Conservation (phyloP, 2,888 invertebrate species). For the Latrodectus hesperus region DNA sequence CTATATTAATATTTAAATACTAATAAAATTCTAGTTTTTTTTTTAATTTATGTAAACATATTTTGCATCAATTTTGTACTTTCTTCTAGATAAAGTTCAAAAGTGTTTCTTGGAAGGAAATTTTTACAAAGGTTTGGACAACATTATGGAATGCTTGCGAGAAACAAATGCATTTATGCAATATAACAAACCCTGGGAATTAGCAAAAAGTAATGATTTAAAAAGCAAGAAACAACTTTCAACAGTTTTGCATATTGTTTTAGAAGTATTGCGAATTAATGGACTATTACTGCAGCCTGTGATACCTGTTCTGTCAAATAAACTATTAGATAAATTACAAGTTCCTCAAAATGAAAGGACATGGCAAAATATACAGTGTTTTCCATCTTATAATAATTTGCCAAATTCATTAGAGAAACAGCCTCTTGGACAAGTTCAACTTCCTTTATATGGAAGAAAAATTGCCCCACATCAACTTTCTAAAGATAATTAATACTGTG, state of each 20-base stretch:
- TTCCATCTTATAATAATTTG: constrained; percentile 30
- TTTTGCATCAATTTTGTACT: too few relatives aligned
- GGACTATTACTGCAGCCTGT: constrained; percentile 90
- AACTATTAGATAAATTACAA: constrained; percentile 79
- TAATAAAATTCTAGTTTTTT: too few relatives aligned
- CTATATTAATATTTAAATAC: too few relatives aligned
- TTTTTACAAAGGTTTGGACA: constrained; percentile 88
- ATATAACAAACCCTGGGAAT: constrained; percentile 89
- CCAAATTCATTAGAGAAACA: constrained; percentile 30
- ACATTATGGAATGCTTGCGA: constrained; percentile 84
- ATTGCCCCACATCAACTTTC: background rate
- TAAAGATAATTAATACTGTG: background rate
- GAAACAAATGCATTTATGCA: constrained; percentile 91
- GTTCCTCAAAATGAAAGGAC: constrained; percentile 68
- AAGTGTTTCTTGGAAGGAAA: constrained; percentile 84
- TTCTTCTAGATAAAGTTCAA: constrained; percentile 79
- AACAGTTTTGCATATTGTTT: constrained; percentile 85
- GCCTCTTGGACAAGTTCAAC: constrained; percentile 16
- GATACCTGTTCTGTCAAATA: constrained; percentile 83
- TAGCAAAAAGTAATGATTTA: constrained; percentile 79
- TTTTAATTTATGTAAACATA: too few relatives aligned
- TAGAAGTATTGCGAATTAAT: constrained; percentile 88
- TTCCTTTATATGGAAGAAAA: constrained; percentile 43
- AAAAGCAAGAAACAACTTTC: constrained; percentile 79
- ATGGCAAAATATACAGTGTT: constrained; percentile 61